Percentiles rank a stretch among this genome's conserved stretches.
Conservation (phyloP, 2,797 vertebrate species). For the Gephyroberyx darwinii region DNA sequence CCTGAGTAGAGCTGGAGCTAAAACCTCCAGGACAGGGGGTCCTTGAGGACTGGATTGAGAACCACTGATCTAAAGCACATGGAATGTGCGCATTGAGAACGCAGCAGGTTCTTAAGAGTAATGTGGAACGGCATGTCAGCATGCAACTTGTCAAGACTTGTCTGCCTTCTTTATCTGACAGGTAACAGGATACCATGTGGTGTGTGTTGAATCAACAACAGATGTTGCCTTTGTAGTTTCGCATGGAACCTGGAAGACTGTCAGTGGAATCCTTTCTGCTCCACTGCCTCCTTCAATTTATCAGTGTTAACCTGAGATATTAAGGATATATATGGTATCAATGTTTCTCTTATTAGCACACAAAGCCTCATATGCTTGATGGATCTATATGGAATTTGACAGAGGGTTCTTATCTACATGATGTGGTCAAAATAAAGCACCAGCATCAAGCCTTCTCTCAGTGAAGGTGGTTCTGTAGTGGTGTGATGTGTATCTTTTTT, state of each 20-base stretch:
- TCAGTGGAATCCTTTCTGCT: constrained; percentile 57
- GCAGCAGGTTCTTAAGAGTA: constrained; percentile 33
- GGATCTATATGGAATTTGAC: no score
- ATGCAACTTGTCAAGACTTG: constrained; percentile 46
- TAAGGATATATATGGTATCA: constrained; percentile 2
- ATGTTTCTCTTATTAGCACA: not conserved
- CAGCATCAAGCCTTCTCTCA: not conserved
- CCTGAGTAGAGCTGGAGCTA: no score
- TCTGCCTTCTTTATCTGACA: constrained; percentile 58
- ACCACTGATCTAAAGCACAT: not conserved
- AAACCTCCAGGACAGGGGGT: no score
- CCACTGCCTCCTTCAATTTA: constrained; percentile 25
- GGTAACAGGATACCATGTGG: constrained; percentile 55
- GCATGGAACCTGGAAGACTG: constrained; percentile 56
- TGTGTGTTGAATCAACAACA: constrained; percentile 63
- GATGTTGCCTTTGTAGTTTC: constrained; percentile 63
- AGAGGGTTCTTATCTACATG: no score
- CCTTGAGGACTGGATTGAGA: no score
- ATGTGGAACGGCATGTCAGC: constrained; percentile 39
- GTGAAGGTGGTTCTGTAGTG: not conserved
- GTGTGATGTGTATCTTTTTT: constrained; percentile 1
- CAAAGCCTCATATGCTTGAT: constrained; percentile 3
- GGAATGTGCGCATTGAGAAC: constrained; percentile 17
- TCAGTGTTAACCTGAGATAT: constrained; percentile 30
- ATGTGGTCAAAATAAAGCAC: not conserved